Evolutionary conservation across 1,140 invertebrate species (phyloP).

Genomic region (Drepana arcuata): DNA sequence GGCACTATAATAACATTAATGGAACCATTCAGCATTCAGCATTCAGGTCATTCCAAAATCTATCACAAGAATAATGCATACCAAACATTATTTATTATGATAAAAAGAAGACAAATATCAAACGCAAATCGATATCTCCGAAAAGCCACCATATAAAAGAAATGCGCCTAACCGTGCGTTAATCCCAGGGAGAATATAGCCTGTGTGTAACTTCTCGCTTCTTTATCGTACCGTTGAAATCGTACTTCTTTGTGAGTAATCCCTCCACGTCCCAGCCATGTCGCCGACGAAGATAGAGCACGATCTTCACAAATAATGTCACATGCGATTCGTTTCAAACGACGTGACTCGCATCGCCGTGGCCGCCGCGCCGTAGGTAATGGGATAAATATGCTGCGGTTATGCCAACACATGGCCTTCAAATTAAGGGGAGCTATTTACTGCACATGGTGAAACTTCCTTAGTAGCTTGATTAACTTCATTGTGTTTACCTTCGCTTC

Average conservation of each 20-base stretch:
- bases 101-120: too few species aligned
- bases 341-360: slow-evolving; percentile 66
- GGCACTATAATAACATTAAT: too few species aligned
- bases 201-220: slow-evolving; percentile 54
- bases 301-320: slow-evolving; percentile 72
- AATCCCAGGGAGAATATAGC: slow-evolving; percentile 54
- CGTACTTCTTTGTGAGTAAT: slow-evolving; percentile 70
- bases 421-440: slow-evolving; percentile 65
- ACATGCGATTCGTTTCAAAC: slow-evolving; percentile 69
- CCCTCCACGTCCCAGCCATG: slow-evolving; percentile 62
- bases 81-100: too few species aligned
- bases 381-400: slow-evolving; percentile 69
- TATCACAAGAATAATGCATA: too few species aligned
- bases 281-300: slow-evolving; percentile 71
- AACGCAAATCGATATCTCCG: too few species aligned
- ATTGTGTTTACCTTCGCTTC: slow-evolving; percentile 39
- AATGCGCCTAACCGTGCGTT: slow-evolving; percentile 43
- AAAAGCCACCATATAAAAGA: too few species aligned
- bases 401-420: slow-evolving; percentile 65
- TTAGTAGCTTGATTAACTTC: slow-evolving; percentile 53
- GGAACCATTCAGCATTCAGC: too few species aligned
- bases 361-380: slow-evolving; percentile 62
- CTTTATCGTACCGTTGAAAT: slow-evolving; percentile 69
- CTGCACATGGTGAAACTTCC: slow-evolving; percentile 49
- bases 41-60: too few species aligned